Base-by-base conservation (phyloP, 2,797 vertebrate genomes). In the Uromys caudimaculatus region DNA sequence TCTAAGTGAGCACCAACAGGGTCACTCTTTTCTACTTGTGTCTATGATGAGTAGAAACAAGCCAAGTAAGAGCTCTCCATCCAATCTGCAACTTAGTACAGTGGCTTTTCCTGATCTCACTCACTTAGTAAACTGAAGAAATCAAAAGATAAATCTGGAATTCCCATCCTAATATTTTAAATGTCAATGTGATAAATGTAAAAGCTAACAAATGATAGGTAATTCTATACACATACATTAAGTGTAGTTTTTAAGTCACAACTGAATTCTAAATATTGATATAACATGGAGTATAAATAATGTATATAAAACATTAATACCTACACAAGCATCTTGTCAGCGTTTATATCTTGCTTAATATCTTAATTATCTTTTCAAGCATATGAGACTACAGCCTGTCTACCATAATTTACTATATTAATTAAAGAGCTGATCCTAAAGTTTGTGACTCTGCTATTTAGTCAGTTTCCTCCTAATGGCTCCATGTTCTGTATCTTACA, bases 351-450 rank as follows among this genome's bases (percentile, higher is more conserved):
- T 35, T 32, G n/a, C 32, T 32, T 64, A 60, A 60, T 90, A 89
- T 96, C 96, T 8, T 9, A 96, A 96, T 77, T 97, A 95, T 93
- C 81, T 90, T 97, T 97, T 87, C 91, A 76, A 89, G 78, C 60
- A 78, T 24, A 64, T 2, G 4, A 96, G 94, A 96, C 29, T 62
- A 24, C 2, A 54, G 64, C 35, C 35, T 71, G 73, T 79, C 23
- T 27, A 91, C 71, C 21, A 44, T 0, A 97, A 95, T 41, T 95
- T 94, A 79, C 23, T 67, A 4, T 1, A 94, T 21, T 58, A 89
- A 92, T 10, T 29, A 93, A 85, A 67, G 95, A 32, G 95, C 89
- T 92, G 86, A 96, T 84, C 17, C 35, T 76, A 54, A 92, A 41
- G 23, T 54, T 95, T 95, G 92, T 86, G 92, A 84, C 75, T 77